phyloP scores from a whole-genome alignment of 2,888 invertebrate species.

The Dryobotodes eremita region DNA sequence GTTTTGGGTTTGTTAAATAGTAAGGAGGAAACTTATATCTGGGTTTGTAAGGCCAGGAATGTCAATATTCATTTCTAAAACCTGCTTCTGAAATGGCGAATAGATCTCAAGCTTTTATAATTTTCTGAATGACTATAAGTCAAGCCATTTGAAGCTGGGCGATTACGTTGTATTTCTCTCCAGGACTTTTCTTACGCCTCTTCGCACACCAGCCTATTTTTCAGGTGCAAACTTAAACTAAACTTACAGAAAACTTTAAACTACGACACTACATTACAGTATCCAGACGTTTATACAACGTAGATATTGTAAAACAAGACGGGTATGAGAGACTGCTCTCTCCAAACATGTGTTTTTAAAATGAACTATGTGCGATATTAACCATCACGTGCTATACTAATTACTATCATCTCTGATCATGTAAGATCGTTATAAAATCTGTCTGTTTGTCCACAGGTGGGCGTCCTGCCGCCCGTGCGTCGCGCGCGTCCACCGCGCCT shows the following conservation, averaged over 20 bases:
- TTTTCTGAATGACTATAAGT: background rate
- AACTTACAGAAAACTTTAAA: background rate
- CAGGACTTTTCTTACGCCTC: background rate
- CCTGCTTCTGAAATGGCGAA: background rate
- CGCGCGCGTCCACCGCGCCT: constrained; percentile 84
- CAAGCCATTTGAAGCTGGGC: background rate
- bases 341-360: too few species aligned
- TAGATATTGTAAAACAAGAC: too few species aligned
- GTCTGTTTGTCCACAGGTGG: constrained; percentile 77
- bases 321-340: too few species aligned
- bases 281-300: background rate
- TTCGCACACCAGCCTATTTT: background rate
- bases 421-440: constrained; percentile 11
- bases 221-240: background rate
- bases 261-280: background rate
- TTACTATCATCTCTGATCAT: background rate
- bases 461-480: constrained; percentile 80
- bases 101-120: background rate
- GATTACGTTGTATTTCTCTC: background rate
- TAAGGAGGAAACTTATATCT: background rate
- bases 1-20: background rate
- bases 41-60: background rate
- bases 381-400: background rate
- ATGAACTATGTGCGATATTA: background rate
- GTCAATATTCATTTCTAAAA: background rate